Evolutionary conservation across 1,140 invertebrate genomes (phyloP).

Genomic region (Papilio machaon): DNA sequence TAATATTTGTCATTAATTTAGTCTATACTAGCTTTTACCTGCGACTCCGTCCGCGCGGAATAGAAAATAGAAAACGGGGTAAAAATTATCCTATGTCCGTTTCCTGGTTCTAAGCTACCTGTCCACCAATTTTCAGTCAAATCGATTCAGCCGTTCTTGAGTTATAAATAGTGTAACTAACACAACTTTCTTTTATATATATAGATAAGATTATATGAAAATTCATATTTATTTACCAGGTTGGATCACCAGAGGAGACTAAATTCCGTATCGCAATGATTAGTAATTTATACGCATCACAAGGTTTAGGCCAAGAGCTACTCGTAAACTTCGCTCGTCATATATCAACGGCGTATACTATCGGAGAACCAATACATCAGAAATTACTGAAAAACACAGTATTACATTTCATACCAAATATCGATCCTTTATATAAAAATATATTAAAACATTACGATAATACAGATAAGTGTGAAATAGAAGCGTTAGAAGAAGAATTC

Average conservation of each 20-base stretch:
- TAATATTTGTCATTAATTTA: too few species aligned
- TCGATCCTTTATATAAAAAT: conserved; percentile 83
- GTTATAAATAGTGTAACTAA: too few species aligned
- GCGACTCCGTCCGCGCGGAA: too few species aligned
- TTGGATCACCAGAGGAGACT: conserved; percentile 87
- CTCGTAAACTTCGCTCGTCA: conserved; percentile 91
- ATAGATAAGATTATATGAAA: too few species aligned
- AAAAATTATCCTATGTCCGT: too few species aligned
- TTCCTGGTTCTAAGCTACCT: too few species aligned
- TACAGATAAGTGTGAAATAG: conserved; percentile 75
- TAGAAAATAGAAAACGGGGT: too few species aligned
- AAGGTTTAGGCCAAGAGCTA: conserved; percentile 93
- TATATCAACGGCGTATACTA: conserved; percentile 86
- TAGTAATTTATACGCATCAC: conserved; percentile 92
- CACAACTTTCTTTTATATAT: too few species aligned
- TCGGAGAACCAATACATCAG: conserved; percentile 85
- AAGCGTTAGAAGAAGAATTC: conserved; percentile 79
- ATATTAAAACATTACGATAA: conserved; percentile 67
- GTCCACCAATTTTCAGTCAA: too few species aligned
- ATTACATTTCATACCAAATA: conserved; percentile 90
- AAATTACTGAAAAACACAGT: conserved; percentile 87
- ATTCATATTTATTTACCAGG: conserved; percentile 79
- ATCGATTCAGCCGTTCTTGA: too few species aligned
- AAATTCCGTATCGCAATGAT: conserved; percentile 92
- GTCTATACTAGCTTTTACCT: too few species aligned